A percentile compares a stretch with the other conserved stretches of the same genome.
phyloP scores from a whole-genome alignment of 2,113 vertebrate genomes.

The Chaetura pelagica region DNA sequence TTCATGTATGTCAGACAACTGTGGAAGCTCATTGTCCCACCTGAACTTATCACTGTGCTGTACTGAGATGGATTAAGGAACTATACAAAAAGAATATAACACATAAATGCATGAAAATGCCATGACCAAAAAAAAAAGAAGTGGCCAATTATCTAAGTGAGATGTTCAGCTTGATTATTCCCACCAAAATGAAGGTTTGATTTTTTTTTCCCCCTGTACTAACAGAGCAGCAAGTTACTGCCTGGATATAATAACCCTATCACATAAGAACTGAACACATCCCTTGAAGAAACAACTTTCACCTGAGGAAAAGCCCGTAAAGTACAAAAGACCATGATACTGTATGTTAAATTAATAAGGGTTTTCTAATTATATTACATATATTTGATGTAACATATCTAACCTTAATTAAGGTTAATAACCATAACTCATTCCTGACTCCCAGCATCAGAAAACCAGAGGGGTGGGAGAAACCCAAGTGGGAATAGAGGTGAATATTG shows the following conservation, averaged over 20 bases:
- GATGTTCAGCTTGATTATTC: background rate
- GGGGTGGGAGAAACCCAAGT: fast-evolving
- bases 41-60: background rate
- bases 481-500: background rate
- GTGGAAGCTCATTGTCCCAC: background rate
- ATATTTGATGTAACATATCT: background rate
- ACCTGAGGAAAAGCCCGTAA: background rate
- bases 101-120: background rate
- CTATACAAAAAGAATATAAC: background rate
- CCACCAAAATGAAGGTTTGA: background rate
- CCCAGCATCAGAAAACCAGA: background rate
- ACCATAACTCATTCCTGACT: background rate
- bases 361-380: background rate
- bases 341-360: background rate
- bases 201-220: background rate
- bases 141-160: background rate
- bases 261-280: background rate
- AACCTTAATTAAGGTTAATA: background rate
- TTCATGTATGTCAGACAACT: background rate
- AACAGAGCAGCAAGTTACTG: background rate
- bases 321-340: background rate
- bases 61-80: background rate
- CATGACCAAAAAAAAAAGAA: background rate
- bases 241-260: background rate
- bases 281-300: background rate